Conservation (phyloP, 2,888 invertebrate genomes). For the Willowsia nigromaculata region DNA sequence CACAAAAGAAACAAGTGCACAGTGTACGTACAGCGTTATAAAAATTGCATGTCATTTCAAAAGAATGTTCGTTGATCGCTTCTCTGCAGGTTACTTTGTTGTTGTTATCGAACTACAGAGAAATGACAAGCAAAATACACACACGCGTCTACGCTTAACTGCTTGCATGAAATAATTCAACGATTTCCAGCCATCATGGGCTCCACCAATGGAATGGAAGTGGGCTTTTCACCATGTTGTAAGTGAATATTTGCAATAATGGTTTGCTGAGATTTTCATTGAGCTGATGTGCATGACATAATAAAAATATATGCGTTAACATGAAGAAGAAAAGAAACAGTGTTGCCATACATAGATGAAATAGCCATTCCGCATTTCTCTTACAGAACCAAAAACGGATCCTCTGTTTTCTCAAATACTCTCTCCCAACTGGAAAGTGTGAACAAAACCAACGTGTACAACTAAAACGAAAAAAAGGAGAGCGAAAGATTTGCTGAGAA, state of each 20-base stretch:
- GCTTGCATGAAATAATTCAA: background rate
- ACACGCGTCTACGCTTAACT: background rate
- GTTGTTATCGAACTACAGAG: background rate
- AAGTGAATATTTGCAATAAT: slow-evolving; percentile 30
- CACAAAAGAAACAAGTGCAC: background rate
- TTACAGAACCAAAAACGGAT: too few species aligned
- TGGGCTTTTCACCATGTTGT: background rate
- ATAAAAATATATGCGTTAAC: background rate
- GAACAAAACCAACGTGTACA: slow-evolving; percentile 24
- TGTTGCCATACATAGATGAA: background rate
- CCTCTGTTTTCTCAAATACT: background rate
- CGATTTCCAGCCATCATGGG: background rate
- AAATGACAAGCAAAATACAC: background rate
- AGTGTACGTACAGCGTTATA: too few species aligned
- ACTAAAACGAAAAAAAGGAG: slow-evolving; percentile 12
- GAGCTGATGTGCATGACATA: background rate
- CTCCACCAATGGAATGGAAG: background rate
- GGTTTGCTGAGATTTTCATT: background rate
- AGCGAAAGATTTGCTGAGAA: slow-evolving; percentile 41
- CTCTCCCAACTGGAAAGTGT: background rate
- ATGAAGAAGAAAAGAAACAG: background rate
- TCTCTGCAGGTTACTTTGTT: background rate
- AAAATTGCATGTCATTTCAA: background rate
- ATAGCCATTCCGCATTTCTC: too few species aligned
- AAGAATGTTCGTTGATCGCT: background rate